Evolutionary conservation across 53 echinoderm and acorn worm genomes (phyloP), one percentile per base, ranked within the genome.

Genomic region (Pentamera pediparva): DNA sequence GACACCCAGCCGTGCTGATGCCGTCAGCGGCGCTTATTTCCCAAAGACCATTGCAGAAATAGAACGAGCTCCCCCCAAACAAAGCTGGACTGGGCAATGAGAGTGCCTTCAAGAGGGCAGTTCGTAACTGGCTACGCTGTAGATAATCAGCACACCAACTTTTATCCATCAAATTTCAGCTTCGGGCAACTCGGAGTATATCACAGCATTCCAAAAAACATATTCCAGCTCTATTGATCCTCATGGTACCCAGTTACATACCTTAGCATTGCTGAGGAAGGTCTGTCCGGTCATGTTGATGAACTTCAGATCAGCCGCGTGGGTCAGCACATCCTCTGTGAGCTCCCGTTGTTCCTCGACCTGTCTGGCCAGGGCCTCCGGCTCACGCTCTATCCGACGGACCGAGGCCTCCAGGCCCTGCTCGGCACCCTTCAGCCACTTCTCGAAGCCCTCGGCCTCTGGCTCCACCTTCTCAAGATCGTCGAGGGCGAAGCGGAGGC

Each of bases 211-310:
- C n/a, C 47, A 15, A 45, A 12, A 45, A 15, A 45, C 12, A 45
- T 45, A n/a, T 15, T 1, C 2, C 31, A 57, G 32, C 26, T 55
- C 24, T 25, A 0, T 11, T 20, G 19, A 6, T 52, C 15, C 25
- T 20, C 19, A 25, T 52, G 7, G 25, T 11, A 45, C n/a, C 12
- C 12, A 12, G n/a, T 27, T 12, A 28, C 29, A 6, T 77, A 92
- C 92, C 92, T 92, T 89, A 27, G 89, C 80, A 60, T 89, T 86
- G 61, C 89, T 85, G 49, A 92, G 75, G 76, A 92, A 92, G 9
- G 86, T 82, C 78, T 92, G 92, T 64, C 98, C 98, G 5, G 98
- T 92, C 98, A 98, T 98, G 83, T 98, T 92, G 78, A 92, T 87
- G 70, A 89, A 98, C 45, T 91, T 91, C 25, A 98, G 80, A 61